These are phyloP conservation scores for Campoletis raptor DNA, from an alignment of 2,888 invertebrate genomes.

Conservation along the genomic window DNA sequence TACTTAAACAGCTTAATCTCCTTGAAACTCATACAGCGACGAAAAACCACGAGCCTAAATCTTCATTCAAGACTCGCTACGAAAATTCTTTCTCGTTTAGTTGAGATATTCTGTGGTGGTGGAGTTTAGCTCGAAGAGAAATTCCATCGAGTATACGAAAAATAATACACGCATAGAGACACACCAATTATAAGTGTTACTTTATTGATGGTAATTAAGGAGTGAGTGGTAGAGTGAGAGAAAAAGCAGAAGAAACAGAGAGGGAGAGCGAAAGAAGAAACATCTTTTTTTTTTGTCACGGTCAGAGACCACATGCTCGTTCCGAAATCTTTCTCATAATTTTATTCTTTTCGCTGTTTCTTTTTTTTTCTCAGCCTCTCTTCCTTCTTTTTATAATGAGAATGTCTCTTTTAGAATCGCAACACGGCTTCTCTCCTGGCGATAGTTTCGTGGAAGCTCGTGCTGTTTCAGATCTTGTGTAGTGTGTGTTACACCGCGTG, in stretches of 20 bases:
- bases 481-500: constrained; percentile 26
- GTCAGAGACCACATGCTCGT: constrained; percentile 54
- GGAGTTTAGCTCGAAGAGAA: constrained; percentile 9
- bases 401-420: constrained; percentile 66
- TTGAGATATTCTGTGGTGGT: neutral
- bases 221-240: constrained; percentile 37
- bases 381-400: constrained; percentile 62
- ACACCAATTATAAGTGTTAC: constrained; percentile 68
- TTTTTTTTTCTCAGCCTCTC: constrained; percentile 42
- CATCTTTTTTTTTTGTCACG: constrained; percentile 59
- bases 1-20: constrained; percentile 51
- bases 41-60: constrained; percentile 25
- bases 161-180: constrained; percentile 42
- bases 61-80: constrained; percentile 11
- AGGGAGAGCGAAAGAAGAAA: constrained; percentile 43
- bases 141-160: constrained; percentile 32
- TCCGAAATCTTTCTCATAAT: constrained; percentile 53
- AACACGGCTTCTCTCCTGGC: constrained; percentile 59
- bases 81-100: constrained; percentile 45
- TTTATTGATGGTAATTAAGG: constrained; percentile 66
- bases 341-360: constrained; percentile 26
- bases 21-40: constrained; percentile 13
- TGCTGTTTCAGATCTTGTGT: constrained; percentile 33
- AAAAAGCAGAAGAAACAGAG: constrained; percentile 42
- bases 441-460: constrained; percentile 67